phyloP scores from a whole-genome alignment of 2,113 vertebrate species.

The Synchiropus splendidus region DNA sequence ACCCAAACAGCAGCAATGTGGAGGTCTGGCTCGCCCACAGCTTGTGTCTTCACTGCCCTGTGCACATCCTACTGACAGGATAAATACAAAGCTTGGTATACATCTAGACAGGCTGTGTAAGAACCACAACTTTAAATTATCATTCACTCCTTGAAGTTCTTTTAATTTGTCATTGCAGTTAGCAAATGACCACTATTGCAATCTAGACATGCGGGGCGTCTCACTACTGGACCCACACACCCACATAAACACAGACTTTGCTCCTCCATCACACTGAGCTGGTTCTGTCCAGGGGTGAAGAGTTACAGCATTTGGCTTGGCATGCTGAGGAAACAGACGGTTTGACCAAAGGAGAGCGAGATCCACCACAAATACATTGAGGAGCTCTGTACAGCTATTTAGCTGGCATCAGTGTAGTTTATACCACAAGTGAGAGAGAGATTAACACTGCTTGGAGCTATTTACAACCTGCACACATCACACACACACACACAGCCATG shows the following conservation, averaged over 20 bases:
- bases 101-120: conserved; percentile 38
- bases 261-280: conserved; percentile 13
- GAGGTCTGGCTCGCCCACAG: conserved; percentile 36
- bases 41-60: conserved; percentile 26
- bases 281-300: conserved; percentile 13
- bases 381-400: no score
- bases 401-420: conserved; percentile 26
- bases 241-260: conserved; percentile 22
- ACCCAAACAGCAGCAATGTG: conserved; percentile 45
- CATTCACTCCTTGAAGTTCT: no score
- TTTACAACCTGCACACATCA: conserved; percentile 59
- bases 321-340: conserved; percentile 2
- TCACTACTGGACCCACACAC: conserved; percentile 15
- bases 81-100: no score
- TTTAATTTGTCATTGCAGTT: conserved; percentile 10
- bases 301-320: conserved; percentile 24
- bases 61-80: conserved; percentile 39
- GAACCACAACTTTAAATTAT: conserved; percentile 30
- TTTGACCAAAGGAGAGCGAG: conserved; percentile 29
- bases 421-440: conserved; percentile 43
- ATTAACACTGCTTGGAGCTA: conserved; percentile 46
- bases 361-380: conserved; percentile 10
- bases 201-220: conserved; percentile 16
- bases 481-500: conserved; percentile 40
- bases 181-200: conserved; percentile 23